These are phyloP conservation scores for Galeruca laticollis DNA, from an alignment of 2,888 invertebrate genomes.

Conservation along the genomic window DNA sequence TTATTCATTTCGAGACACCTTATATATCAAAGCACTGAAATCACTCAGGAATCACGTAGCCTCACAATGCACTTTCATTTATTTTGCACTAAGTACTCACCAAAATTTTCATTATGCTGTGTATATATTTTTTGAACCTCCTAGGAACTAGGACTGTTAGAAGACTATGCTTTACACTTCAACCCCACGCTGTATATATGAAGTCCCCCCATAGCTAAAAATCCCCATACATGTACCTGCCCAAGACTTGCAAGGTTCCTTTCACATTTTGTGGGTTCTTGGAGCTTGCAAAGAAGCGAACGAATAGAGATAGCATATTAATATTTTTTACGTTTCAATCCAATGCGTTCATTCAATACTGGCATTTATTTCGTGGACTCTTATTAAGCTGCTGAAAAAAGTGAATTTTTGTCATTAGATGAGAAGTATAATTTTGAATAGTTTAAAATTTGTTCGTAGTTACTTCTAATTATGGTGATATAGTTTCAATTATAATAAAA, in stretches of 20 bases:
- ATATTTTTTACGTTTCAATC: constrained; percentile 9
- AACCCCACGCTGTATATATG: constrained; percentile 61
- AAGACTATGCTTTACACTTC: constrained; percentile 55
- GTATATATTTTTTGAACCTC: constrained; percentile 58
- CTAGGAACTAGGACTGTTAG: constrained; percentile 65
- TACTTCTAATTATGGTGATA: too few relatives aligned
- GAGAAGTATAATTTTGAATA: neutral
- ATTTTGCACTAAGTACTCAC: constrained; percentile 55
- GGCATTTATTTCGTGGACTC: neutral
- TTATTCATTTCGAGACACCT: neutral
- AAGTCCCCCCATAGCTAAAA: constrained; percentile 56
- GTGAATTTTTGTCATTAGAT: neutral
- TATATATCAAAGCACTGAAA: neutral
- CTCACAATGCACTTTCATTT: constrained; percentile 4
- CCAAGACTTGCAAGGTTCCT: constrained; percentile 64
- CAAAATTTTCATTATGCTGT: constrained; percentile 61
- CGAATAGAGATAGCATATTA: constrained; percentile 23
- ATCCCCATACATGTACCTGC: constrained; percentile 31
- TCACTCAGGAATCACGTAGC: constrained; percentile 7
- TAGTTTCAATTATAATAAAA: too few relatives aligned
- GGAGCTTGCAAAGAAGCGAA: constrained; percentile 42
- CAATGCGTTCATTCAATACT: neutral
- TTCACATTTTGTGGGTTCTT: constrained; percentile 56
- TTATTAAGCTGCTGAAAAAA: neutral
- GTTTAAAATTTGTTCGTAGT: too few relatives aligned